A percentile compares a stretch with the other conserved stretches of the same genome.
Conservation (phyloP, 2,888 invertebrate species). For the Schizaphis graminum region DNA sequence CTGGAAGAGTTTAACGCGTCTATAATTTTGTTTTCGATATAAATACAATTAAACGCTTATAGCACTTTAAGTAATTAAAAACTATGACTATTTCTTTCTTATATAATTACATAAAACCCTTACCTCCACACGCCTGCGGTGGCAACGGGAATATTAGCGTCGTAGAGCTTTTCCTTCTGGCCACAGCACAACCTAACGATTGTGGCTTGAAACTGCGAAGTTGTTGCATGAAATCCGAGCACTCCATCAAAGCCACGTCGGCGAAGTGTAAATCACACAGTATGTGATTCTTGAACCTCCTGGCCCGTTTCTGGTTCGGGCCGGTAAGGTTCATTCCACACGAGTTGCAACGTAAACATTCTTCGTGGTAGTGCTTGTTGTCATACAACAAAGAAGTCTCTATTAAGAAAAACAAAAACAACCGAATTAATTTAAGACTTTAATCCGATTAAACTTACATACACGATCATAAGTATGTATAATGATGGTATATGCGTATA, state of each 20-base stretch:
- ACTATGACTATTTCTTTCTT: background rate
- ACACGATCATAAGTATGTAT: background rate
- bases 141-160: slow-evolving; percentile 94
- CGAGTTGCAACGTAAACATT: slow-evolving; percentile 96
- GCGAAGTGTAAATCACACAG: slow-evolving; percentile 96
- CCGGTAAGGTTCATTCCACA: slow-evolving; percentile 94
- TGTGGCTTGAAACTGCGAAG: slow-evolving; percentile 95
- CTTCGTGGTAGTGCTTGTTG: slow-evolving; percentile 97
- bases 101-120: slow-evolving; percentile 68
- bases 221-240: slow-evolving; percentile 97
- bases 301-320: slow-evolving; percentile 79
- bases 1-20: background rate
- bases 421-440: background rate
- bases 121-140: slow-evolving; percentile 94
- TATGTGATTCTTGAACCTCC: slow-evolving; percentile 87
- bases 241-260: slow-evolving; percentile 97
- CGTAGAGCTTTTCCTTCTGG: slow-evolving; percentile 91
- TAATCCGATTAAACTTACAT: background rate
- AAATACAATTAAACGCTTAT: background rate
- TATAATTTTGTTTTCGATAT: background rate
- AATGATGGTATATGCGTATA: background rate
- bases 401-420: slow-evolving; percentile 72
- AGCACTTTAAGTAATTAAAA: background rate
- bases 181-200: slow-evolving; percentile 94
- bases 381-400: slow-evolving; percentile 93